Base-by-base conservation (phyloP, 2,113 vertebrate genomes). In the Calonectris borealis region DNA sequence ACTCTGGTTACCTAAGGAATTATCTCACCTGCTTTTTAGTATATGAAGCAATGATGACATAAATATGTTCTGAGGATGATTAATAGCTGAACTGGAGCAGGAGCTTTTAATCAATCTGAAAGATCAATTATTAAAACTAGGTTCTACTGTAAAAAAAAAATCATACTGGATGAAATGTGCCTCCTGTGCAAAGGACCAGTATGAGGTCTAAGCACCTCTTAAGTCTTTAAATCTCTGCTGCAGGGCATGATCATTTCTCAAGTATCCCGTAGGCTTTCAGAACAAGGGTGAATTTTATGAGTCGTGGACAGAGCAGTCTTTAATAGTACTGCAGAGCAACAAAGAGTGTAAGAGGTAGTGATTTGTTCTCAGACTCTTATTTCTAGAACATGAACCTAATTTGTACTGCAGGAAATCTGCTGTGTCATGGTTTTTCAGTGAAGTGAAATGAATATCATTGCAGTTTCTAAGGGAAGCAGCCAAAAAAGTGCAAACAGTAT, bases 321-420 rank as follows among this genome's bases (percentile, higher is more conserved):
- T 68, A 52, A 36, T 22, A 87, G 9, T 16, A 27, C 24, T 68
- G 34, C 55, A 52, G 34, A 62, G 14, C 20, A 88, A 46, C 19
- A 46, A 72, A 64, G 16, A 55, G 2, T 42, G 17, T 65, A 91
- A 58, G 32, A 69, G 11, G 18, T 7, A 36, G 9, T 0, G 0
- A 75, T 68, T 46, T 77, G 12, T 64, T 87, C 62, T 91, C 40
- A 60, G 40, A 48, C 16, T 61, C 18, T n/a, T 48, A 52, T 66
- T 90, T 91, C 75, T 51, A 87, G 70, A 95, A 46, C 31, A 42
- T 6, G 5, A 46, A 3, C 11, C 16, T 82, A 54, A n/a, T 64
- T 66, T 40, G 17, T 17, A 57, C 17, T 44, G 22, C 22, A 68
- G 60, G 34, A 90, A 71, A 70, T 51, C 18, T 84, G 9, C n/a